Evolutionary conservation across 2,113 vertebrate genomes (phyloP).

Genomic region (Oryzias celebensis): DNA sequence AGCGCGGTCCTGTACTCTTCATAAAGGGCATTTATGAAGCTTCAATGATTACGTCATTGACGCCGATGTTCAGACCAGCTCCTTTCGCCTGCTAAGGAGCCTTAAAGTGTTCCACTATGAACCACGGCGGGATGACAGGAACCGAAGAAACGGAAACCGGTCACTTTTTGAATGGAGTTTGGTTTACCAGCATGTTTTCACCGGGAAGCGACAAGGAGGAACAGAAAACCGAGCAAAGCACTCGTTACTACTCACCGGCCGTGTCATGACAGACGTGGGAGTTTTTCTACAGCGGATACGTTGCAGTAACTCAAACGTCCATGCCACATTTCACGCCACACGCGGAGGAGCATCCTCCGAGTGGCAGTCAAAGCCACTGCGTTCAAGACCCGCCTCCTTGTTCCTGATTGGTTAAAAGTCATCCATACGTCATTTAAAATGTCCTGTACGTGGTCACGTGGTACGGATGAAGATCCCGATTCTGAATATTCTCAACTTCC

Average conservation of each 20-base stretch:
- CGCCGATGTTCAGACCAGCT: background rate
- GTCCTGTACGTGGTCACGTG: too few species aligned
- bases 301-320: background rate
- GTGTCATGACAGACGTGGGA: constrained; percentile 27
- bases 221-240: background rate
- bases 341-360: background rate
- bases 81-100: fast-evolving
- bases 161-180: constrained; percentile 3
- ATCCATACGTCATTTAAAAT: too few species aligned
- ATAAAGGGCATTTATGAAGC: background rate
- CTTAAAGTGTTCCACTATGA: fast-evolving
- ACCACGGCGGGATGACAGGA: fast-evolving
- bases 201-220: background rate
- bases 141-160: background rate
- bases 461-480: too few species aligned
- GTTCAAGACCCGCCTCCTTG: background rate
- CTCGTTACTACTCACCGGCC: constrained; percentile 26
- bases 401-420: constrained; percentile 30
- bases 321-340: background rate
- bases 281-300: background rate
- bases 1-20: background rate
- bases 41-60: background rate
- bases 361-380: constrained; percentile 5
- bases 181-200: background rate
- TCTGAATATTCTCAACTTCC: too few species aligned